Evolutionary conservation across 2,797 vertebrate species (phyloP).

Genomic region (Cossypha dichroa): DNA sequence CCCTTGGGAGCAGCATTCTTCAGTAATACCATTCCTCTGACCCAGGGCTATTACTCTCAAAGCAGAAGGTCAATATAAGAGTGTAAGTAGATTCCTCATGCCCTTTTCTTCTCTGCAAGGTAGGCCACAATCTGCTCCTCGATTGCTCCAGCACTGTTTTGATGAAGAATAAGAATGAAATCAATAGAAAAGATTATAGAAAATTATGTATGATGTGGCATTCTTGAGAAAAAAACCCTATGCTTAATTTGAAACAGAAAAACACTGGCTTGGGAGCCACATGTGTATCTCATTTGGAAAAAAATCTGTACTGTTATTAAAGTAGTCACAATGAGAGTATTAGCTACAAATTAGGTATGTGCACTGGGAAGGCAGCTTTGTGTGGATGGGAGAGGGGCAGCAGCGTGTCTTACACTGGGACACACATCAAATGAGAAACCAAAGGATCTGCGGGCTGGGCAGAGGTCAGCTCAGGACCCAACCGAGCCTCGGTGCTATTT

Average conservation of each 20-base stretch:
- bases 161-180: neutral
- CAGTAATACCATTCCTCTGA: neutral
- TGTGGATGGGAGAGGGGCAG: neutral
- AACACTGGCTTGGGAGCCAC: neutral
- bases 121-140: neutral
- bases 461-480: conserved; percentile 40
- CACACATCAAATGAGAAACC: neutral
- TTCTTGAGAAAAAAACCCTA: neutral
- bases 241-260: conserved; percentile 46
- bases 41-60: neutral
- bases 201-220: conserved; percentile 34
- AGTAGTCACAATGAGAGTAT: conserved; percentile 54
- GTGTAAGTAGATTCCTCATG: neutral
- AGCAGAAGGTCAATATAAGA: neutral
- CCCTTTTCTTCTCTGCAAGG: neutral
- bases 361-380: conserved; percentile 11
- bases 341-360: conserved; percentile 64
- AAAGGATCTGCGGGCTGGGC: neutral
- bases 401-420: neutral
- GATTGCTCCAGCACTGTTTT: neutral
- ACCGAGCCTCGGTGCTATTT: neutral
- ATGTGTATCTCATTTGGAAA: conserved; percentile 56
- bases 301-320: conserved; percentile 53
- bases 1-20: neutral
- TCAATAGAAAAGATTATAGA: conserved; percentile 21